These are phyloP conservation scores for Enteromius viviparus DNA, from an alignment of 2,797 vertebrate genomes.

Conservation along the genomic window DNA sequence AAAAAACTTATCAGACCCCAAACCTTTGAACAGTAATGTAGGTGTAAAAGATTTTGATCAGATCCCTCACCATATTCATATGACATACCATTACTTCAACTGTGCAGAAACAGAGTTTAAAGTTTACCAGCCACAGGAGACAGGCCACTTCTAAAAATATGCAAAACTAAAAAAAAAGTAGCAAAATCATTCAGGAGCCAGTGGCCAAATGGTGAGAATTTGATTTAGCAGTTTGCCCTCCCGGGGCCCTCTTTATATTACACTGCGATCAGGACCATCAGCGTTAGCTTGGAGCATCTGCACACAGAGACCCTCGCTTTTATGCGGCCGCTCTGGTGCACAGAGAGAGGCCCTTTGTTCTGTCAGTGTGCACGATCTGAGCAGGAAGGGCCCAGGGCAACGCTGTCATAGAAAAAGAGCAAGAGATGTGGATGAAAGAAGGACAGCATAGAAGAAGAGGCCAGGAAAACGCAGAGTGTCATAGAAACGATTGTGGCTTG, in stretches of 20 bases:
- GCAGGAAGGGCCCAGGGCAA: conserved; percentile 54
- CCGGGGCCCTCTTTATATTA: conserved; percentile 68
- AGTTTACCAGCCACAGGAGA: neutral
- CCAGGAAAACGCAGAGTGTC: conserved; percentile 5
- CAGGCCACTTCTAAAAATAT: neutral
- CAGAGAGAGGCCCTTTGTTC: conserved; percentile 35
- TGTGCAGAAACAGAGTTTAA: neutral
- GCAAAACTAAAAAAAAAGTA: neutral
- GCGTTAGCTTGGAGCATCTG: conserved; percentile 68
- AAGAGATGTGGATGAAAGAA: conserved; percentile 32
- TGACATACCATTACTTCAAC: conserved; percentile 32
- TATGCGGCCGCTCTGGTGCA: conserved; percentile 19
- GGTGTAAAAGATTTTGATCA: neutral
- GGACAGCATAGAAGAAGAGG: conserved; percentile 28
- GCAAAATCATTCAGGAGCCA: conserved; percentile 55
- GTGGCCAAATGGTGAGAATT: conserved; percentile 39
- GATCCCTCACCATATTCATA: neutral
- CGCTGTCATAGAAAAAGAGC: conserved; percentile 22
- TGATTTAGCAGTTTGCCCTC: conserved; percentile 65
- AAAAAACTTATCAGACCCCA: neutral
- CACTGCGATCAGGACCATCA: conserved; percentile 71
- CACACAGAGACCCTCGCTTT: conserved; percentile 12
- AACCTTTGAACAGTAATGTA: neutral
- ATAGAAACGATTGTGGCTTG: conserved; percentile 20
- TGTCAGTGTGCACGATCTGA: conserved; percentile 29